Evolutionary conservation across 2,797 vertebrate species (phyloP).

Genomic region (Thalassophryne amazonica): DNA sequence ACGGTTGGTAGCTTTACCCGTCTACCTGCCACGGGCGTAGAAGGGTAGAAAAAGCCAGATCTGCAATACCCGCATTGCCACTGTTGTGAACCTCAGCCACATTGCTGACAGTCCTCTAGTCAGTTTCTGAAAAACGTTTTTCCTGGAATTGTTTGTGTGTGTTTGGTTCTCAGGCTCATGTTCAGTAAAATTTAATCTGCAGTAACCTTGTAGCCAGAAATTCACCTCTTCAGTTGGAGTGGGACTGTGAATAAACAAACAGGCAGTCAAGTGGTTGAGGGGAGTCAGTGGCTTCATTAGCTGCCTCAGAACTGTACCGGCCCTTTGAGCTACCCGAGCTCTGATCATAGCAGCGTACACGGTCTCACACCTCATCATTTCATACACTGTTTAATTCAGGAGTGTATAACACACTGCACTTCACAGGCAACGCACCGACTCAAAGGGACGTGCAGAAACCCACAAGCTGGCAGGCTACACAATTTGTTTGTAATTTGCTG

Average conservation of each 20-base stretch:
- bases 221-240: slow-evolving; percentile 70
- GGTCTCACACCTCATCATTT: slow-evolving; percentile 80
- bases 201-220: slow-evolving; percentile 74
- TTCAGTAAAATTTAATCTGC: slow-evolving; percentile 48
- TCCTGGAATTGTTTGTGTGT: slow-evolving; percentile 46
- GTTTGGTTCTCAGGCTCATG: slow-evolving; percentile 36
- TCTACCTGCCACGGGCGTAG: slow-evolving; percentile 45
- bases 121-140: slow-evolving; percentile 49
- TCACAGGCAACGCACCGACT: slow-evolving; percentile 56
- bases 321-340: slow-evolving; percentile 77
- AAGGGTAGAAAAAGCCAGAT: too few relatives aligned
- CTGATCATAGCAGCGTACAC: slow-evolving; percentile 77
- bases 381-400: slow-evolving; percentile 70
- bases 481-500: slow-evolving; percentile 61
- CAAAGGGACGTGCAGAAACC: slow-evolving; percentile 61
- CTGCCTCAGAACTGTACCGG: slow-evolving; percentile 59
- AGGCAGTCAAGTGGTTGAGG: slow-evolving; percentile 64
- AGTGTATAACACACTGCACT: slow-evolving; percentile 65
- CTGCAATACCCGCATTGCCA: slow-evolving; percentile 28
- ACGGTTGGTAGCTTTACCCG: slow-evolving; percentile 57
- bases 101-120: slow-evolving; percentile 13
- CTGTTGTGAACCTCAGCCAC: slow-evolving; percentile 35
- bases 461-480: slow-evolving; percentile 34
- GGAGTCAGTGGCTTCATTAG: slow-evolving; percentile 76
- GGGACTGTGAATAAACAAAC: slow-evolving; percentile 64